Base-by-base conservation (phyloP, 2,113 vertebrate genomes). In the Xiphias gladius region DNA sequence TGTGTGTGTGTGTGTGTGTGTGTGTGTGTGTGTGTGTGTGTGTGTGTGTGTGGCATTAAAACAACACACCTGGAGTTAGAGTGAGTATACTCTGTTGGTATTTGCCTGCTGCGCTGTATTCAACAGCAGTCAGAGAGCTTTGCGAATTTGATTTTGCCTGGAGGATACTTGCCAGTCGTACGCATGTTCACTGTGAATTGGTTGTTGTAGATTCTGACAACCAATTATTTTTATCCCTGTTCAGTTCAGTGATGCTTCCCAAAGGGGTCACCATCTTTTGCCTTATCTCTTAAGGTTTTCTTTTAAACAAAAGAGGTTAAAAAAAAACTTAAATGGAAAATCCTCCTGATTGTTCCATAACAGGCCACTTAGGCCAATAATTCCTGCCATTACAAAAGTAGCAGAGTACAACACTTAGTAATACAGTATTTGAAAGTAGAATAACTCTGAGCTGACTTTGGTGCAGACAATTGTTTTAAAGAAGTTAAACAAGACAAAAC, bases 21-120 rank as follows among this genome's bases (percentile, higher is more conserved):
- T 35, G 32, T 35, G 32, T 35, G 32, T 35, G 32, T 35, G 43
- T 5, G 2, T 84, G 83, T 82, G 63, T 85, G 37, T 7, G 7
- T 39, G 70, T 54, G 76, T 54, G 75, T 68, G 55, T 72, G 39
- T 58, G 79, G 39, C 55, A 69, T 73, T 48, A 68, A 58, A 50
- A 37, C 39, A 63, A 68, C 76, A 86, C 88, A 89, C 85, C 89
- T 87, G 73, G 73, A 80, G 4, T 80, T 39, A 20, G 48, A 73
- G 72, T 82, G 83, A 87, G 68, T 69, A 69, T 28, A 16, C 80
- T 48, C 32, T 50, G 37, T 57, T 61, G 75, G 76, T 66, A 73
- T 89, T 85, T 68, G 11, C 46, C 52, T 7, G 48, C 74, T 76
- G 75, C 1, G 73, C 30, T 22, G 4, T 11, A 67, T 32, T 59